Percentiles rank a stretch among this genome's conserved stretches.
Evolutionary conservation across 2,888 invertebrate genomes (phyloP).

Genomic region (Oxyscelio sp.): DNA sequence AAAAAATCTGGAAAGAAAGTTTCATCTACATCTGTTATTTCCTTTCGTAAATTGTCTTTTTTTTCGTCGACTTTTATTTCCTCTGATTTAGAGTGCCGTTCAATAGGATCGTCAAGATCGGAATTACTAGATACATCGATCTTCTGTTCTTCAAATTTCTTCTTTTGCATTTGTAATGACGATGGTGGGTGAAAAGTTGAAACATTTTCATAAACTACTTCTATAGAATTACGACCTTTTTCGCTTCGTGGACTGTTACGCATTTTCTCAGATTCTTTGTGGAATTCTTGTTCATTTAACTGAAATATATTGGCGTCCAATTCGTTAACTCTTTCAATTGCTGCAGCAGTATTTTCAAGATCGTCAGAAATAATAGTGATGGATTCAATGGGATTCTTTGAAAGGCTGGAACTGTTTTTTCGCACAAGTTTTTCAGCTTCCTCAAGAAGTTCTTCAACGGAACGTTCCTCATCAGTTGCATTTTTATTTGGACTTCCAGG

Average conservation of each 20-base stretch:
- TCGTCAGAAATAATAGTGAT: constrained; percentile 83
- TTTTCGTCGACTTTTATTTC: constrained; percentile 80
- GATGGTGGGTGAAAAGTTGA: constrained; percentile 79
- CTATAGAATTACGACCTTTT: constrained; percentile 78
- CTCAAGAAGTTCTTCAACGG: constrained; percentile 86
- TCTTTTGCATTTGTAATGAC: constrained; percentile 82
- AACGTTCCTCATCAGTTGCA: constrained; percentile 84
- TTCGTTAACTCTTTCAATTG: constrained; percentile 79
- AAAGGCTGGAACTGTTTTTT: constrained; percentile 82
- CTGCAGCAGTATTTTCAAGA: constrained; percentile 71
- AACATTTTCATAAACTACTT: constrained; percentile 81
- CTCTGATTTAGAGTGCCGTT: constrained; percentile 84
- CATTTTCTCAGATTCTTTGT: constrained; percentile 83
- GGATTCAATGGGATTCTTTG: constrained; percentile 83
- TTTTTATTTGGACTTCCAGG: constrained; percentile 80
- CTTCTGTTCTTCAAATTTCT: constrained; percentile 85
- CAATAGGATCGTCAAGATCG: constrained; percentile 86
- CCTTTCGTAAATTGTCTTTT: constrained; percentile 85
- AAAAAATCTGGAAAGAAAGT: constrained; percentile 86
- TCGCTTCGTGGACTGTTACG: constrained; percentile 81
- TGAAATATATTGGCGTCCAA: constrained; percentile 86
- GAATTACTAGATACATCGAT: constrained; percentile 85
- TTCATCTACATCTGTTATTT: constrained; percentile 87
- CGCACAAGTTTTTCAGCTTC: constrained; percentile 86
- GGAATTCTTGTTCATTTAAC: constrained; percentile 84